Evolutionary conservation across 2,113 vertebrate genomes (phyloP).

Genomic region (Eulemur rufifrons): DNA sequence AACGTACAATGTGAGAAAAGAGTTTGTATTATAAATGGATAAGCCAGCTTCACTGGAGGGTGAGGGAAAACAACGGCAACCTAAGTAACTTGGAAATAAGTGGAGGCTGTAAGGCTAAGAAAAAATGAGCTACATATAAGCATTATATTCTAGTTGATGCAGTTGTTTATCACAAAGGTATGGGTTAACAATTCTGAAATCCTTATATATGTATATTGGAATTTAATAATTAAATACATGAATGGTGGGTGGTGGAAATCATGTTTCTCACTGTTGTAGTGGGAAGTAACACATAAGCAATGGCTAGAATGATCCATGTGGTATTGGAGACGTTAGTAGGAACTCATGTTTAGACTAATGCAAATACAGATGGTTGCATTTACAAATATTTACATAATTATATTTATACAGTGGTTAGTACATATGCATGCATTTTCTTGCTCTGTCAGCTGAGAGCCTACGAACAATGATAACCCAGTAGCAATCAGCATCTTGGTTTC

Average conservation of each 20-base stretch:
- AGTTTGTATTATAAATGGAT: not conserved
- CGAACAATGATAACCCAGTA: not conserved
- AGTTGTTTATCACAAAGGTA: not conserved
- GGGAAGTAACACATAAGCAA: not conserved
- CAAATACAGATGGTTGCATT: not conserved
- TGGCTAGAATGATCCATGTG: not conserved
- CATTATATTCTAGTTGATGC: not conserved
- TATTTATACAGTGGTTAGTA: not conserved
- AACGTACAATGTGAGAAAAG: no score
- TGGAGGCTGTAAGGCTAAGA: not conserved
- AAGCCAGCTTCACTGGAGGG: no score
- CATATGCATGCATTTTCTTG: not conserved
- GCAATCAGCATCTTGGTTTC: not conserved
- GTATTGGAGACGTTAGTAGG: not conserved
- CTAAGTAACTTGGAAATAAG: not conserved
- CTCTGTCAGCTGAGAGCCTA: not conserved
- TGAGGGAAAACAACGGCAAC: not conserved
- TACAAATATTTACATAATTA: not conserved
- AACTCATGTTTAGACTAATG: not conserved
- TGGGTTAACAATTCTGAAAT: not conserved
- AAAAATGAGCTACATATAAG: not conserved
- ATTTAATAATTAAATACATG: not conserved
- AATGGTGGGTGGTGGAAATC: not conserved
- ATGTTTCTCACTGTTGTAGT: not conserved
- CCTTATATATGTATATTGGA: no score